Percentiles rank a stretch among this genome's conserved stretches.
Conservation (phyloP, 2,888 invertebrate species). For the Acronicta aceris region DNA sequence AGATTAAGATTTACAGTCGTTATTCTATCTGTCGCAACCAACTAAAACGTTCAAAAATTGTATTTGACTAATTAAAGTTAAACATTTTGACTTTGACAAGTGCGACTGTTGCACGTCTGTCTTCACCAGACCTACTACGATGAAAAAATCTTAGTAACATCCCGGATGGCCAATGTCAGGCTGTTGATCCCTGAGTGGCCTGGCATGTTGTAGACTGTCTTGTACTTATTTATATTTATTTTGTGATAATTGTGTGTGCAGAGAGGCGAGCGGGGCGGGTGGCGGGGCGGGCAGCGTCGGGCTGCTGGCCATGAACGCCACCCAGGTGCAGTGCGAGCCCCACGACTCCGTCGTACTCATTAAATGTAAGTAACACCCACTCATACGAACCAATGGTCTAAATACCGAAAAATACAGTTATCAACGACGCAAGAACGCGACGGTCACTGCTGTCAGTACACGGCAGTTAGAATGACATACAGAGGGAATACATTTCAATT, state of each 20-base stretch:
- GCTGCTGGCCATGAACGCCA: constrained; percentile 89
- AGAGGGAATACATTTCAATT: constrained; percentile 4
- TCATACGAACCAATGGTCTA: constrained; percentile 34
- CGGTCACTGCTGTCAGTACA: neutral
- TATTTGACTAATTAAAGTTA: too few species aligned
- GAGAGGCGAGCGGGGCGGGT: constrained; percentile 86
- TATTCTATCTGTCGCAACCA: too few species aligned
- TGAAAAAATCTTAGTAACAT: neutral
- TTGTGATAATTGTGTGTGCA: constrained; percentile 61
- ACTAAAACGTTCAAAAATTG: too few species aligned
- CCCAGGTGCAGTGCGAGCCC: constrained; percentile 91
- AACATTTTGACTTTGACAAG: too few species aligned
- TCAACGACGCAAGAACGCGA: constrained; percentile 1
- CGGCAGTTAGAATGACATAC: neutral
- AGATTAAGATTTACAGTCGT: too few species aligned
- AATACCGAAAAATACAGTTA: constrained; percentile 16
- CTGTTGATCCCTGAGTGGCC: neutral
- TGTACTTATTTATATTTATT: constrained; percentile 24
- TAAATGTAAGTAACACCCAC: constrained; percentile 90
- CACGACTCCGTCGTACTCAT: constrained; percentile 93
- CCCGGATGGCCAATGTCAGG: neutral
- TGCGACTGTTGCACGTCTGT: neutral
- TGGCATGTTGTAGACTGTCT: neutral
- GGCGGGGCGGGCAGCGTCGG: constrained; percentile 87
- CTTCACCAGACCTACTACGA: neutral